Percentiles rank a stretch among this genome's conserved stretches.
Conservation (phyloP, 2,888 invertebrate species). For the Cerceris rybyensis region DNA sequence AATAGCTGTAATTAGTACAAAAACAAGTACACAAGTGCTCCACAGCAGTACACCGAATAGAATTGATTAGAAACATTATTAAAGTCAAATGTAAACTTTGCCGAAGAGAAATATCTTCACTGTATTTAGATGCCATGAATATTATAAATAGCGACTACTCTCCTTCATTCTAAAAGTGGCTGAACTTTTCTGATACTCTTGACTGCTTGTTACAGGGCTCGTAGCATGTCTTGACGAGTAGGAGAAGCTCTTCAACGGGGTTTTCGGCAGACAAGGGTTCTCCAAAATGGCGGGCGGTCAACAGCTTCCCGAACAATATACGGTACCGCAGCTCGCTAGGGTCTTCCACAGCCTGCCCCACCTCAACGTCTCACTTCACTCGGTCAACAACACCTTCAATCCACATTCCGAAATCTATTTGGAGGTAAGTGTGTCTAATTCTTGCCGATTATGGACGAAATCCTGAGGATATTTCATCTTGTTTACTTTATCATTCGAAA, state of each 20-base stretch:
- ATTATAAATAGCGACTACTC: no score
- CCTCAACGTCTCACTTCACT: slow-evolving; percentile 94
- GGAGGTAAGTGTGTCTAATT: slow-evolving; percentile 86
- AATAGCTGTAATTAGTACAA: no score
- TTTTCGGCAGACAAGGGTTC: slow-evolving; percentile 77
- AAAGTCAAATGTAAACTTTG: no score
- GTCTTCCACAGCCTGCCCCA: slow-evolving; percentile 95
- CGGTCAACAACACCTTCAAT: slow-evolving; percentile 95
- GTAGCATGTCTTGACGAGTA: slow-evolving; percentile 82
- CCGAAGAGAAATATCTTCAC: no score
- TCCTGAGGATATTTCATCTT: neutral
- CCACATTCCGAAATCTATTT: slow-evolving; percentile 94
- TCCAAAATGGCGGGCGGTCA: slow-evolving; percentile 80
- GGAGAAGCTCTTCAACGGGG: slow-evolving; percentile 72
- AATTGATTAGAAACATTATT: no score
- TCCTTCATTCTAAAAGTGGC: neutral
- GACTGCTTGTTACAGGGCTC: slow-evolving; percentile 70
- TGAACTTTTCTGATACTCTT: slow-evolving; percentile 15
- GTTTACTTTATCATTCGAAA: no score
- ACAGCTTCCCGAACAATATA: slow-evolving; percentile 86
- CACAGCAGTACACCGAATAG: no score
- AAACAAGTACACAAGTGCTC: no score
- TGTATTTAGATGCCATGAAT: no score
- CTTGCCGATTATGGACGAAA: neutral
- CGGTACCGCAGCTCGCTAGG: slow-evolving; percentile 92